Evolutionary conservation across 1,140 invertebrate genomes (phyloP).

Genomic region (Papilio helenus): DNA sequence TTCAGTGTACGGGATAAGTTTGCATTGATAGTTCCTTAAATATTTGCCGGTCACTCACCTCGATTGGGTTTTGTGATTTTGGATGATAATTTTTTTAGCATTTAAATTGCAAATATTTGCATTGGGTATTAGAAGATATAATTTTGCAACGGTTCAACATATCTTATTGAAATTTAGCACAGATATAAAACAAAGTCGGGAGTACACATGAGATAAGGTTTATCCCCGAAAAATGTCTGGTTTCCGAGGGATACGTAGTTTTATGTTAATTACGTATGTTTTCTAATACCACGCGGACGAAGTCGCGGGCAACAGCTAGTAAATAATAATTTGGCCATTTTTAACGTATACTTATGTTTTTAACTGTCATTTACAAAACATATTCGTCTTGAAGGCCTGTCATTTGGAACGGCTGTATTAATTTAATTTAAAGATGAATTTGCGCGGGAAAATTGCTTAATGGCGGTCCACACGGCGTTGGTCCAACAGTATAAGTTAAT

Average conservation of each 20-base stretch:
- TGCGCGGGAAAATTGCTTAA: slow-evolving; percentile 32
- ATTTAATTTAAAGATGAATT: slow-evolving; percentile 33
- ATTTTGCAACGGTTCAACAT: not conserved
- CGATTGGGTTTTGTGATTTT: slow-evolving; percentile 58
- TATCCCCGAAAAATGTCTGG: too few species aligned
- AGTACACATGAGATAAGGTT: too few species aligned
- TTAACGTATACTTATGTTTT: slow-evolving; percentile 24
- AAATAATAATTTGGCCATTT: not conserved
- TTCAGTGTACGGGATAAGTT: slow-evolving; percentile 46
- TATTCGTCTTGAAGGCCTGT: slow-evolving; percentile 15
- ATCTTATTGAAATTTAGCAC: too few species aligned
- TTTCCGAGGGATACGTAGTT: too few species aligned
- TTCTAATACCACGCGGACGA: too few species aligned
- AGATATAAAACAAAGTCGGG: too few species aligned
- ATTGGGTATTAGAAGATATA: not conserved
- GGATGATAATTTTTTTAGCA: slow-evolving; percentile 48
- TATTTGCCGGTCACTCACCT: slow-evolving; percentile 62
- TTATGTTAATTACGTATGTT: too few species aligned
- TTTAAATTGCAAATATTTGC: slow-evolving; percentile 41
- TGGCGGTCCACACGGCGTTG: not conserved
- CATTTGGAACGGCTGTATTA: slow-evolving; percentile 30
- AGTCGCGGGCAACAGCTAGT: too few species aligned
- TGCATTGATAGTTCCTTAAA: slow-evolving; percentile 40
- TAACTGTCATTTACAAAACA: slow-evolving; percentile 31
- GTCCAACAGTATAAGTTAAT: not conserved